Evolutionary conservation across 2,113 vertebrate species (phyloP), one percentile per base, ranked within the genome.

Genomic region (Antigone vipio): DNA sequence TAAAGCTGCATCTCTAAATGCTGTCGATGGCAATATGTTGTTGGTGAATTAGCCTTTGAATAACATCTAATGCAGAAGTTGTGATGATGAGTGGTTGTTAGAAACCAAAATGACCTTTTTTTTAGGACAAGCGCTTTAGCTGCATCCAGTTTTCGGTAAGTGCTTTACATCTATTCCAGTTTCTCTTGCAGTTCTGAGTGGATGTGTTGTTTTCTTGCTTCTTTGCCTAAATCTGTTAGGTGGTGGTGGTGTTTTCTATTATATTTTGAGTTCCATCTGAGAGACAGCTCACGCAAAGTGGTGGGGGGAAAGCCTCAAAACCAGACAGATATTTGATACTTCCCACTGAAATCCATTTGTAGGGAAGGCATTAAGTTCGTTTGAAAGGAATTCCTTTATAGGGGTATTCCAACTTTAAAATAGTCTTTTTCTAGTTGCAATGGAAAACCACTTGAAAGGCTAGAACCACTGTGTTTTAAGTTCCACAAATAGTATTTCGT

Each of bases 21-120:
- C 88, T 92, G 77, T 71, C 84, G 72, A 30, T 89, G 67, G 84
- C 93, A 96, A 66, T 76, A 68, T 73, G 95, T 87, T 91, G 73
- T 63, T 88, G 87, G 62, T 73, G 78, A 89, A 91, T 73, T 95
- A 69, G 42, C 92, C 94, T 92, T 91, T 71, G 73, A 75, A 66
- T 11, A 89, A 42, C 58, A n/a, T 53, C 62, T 82, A 73, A 81
- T 0, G 6, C 56, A 82, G 49, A 91, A 92, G 52, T 66, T 88
- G 53, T 72, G 77, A 59, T 81, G 20, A 85, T 85, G 62, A 34
- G 74, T 34, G 55, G 29, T 73, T 78, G 26, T 89, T 74, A 93
- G 92, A 69, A 95, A 83, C 71, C 58, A 53, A 91, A 88, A 68
- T 50, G 49, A 85, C 86, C 74, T 79, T 89, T 93, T 93, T 67